Evolutionary conservation across 2,797 vertebrate genomes (phyloP).

Genomic region (Hapalemur alaotrensis): DNA sequence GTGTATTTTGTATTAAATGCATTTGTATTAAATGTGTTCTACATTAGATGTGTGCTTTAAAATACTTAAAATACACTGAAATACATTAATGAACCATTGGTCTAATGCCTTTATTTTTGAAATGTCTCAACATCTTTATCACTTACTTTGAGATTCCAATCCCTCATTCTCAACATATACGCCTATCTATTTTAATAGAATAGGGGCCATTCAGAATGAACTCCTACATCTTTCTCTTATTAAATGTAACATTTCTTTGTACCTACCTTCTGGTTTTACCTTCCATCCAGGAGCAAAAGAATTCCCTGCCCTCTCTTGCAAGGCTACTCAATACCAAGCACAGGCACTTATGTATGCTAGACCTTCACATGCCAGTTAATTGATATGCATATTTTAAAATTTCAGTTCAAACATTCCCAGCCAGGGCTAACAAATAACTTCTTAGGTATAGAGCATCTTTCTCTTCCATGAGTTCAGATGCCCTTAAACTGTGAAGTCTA

Average conservation of each 20-base stretch:
- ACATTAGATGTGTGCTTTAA: neutral
- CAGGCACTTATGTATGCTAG: accelerated
- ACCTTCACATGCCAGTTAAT: neutral
- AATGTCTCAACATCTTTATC: neutral
- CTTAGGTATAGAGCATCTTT: neutral
- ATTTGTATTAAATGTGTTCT: neutral
- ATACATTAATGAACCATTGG: neutral
- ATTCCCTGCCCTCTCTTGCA: neutral
- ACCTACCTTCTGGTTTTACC: neutral
- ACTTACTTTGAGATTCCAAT: neutral
- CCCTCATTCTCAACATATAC: neutral
- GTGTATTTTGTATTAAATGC: neutral
- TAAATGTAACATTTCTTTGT: neutral
- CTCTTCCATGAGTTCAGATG: neutral
- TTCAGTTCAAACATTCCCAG: neutral
- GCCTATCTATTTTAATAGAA: neutral
- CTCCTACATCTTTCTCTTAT: neutral
- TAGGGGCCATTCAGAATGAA: neutral
- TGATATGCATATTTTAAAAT: neutral
- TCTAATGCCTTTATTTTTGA: neutral
- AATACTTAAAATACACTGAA: neutral
- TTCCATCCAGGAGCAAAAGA: neutral
- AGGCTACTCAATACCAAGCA: neutral
- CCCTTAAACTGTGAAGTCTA: neutral
- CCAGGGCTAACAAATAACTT: neutral